These are phyloP conservation scores for Crocallis elinguaria DNA, from an alignment of 2,888 invertebrate genomes.

Conservation along the genomic window DNA sequence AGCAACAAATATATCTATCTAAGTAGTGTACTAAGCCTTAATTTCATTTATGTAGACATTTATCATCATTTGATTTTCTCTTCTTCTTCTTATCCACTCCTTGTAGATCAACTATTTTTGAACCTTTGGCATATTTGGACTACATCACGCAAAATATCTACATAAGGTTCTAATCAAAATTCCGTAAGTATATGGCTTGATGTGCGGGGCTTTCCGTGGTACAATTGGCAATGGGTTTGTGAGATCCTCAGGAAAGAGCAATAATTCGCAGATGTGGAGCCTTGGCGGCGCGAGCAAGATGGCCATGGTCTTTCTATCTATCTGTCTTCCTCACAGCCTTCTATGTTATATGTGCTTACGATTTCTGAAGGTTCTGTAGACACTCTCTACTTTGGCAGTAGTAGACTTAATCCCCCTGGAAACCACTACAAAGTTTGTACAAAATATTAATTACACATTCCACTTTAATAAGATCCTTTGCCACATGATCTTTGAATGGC, in stretches of 20 bases:
- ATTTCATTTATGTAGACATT: background rate
- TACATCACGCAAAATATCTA: conserved; percentile 30
- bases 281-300: conserved; percentile 81
- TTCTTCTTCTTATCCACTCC: background rate
- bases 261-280: conserved; percentile 56
- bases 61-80: background rate
- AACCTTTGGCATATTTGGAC: conserved; percentile 54
- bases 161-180: conserved; percentile 32
- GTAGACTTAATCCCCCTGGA: background rate
- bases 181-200: conserved; percentile 64
- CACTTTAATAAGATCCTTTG: background rate
- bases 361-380: conserved; percentile 67
- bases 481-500: conserved; percentile 14
- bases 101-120: background rate
- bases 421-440: conserved; percentile 2
- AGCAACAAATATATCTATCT: too few relatives aligned
- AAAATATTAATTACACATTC: background rate
- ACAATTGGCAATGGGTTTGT: conserved; percentile 48
- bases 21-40: too few relatives aligned
- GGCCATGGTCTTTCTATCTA: conserved; percentile 75
- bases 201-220: conserved; percentile 60
- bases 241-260: conserved; percentile 42
- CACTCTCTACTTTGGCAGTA: conserved; percentile 1
- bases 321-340: conserved; percentile 64
- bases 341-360: conserved; percentile 56